Base-by-base conservation (phyloP, 2,797 vertebrate species). In the Chelonia mydas region DNA sequence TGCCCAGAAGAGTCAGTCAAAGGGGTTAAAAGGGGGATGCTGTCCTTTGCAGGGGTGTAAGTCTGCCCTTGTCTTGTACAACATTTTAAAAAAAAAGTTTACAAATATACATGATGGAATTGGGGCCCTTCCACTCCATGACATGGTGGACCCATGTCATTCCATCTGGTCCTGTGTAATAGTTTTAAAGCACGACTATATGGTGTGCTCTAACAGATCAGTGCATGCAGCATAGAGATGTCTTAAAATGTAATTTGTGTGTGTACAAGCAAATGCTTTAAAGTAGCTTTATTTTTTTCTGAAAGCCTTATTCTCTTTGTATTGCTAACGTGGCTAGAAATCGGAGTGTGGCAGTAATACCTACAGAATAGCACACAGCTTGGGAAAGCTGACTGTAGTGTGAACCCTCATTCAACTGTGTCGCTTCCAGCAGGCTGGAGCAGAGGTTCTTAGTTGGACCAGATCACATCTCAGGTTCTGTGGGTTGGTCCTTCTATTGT, bases 401-500 rank as follows among this genome's bases (percentile, higher is more conserved):
- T 41, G 23, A 25, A 25, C 11, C 11, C 41, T 45, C 72, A 76
- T 76, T 74, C 37, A 5, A 16, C 11, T 45, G 41, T 74, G 37
- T 74, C 68, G 5, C 23, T 74, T 47, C 11, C 72, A 47, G 3
- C 12, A 41, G 37, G 25, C 23, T 47, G 25, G 10, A 28, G 23
- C 4, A 45, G 21, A 45, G 41, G 41, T 25, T 45, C 25, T 28
- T 76, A 45, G 41, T 12, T 25, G 37, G 25, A 7, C 37, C 21
- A 72, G 21, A 72, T 72, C 59, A 72, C 17, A 41, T 41, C 37
- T 72, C 68, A 25, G 11, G 37, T 77, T 16, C 55, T 45, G 28
- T 0, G 1, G 2, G 5, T 31, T 72, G 41, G 12, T 54, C 3
- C 5, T 21, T 15, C 2, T 28, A 31, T 2, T 7, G 5, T 49